Evolutionary conservation across 2,113 vertebrate species (phyloP), one percentile per base, ranked within the genome.

Genomic region (Sinocyclocheilus anophthalmus): DNA sequence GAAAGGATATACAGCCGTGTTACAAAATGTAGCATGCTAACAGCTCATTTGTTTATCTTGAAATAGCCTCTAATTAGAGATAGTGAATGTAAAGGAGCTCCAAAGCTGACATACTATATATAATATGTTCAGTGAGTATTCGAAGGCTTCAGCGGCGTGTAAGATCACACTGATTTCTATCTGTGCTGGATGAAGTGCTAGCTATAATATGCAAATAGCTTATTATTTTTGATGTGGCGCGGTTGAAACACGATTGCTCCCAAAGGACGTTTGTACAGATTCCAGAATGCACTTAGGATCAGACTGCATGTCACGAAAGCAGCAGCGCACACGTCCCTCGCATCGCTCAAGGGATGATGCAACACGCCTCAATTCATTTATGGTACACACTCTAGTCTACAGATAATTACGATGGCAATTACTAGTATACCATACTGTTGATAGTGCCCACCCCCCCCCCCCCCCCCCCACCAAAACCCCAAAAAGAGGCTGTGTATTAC

Each of bases 201-300:
- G 50, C 45, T 67, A 18, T 24, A 30, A 26, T 67, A 80, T 59
- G 57, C 85, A 83, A 48, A 83, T 78, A 80, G 20, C 81, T 84
- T 84, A 73, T 88, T 63, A 77, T 76, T 83, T 77, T 87, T 67
- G 42, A 79, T 69, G 26, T 50, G 73, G 22, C 3, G 5, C 10
- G 22, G 13, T 26, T 65, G 45, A 22, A 86, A 50, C 70, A 37
- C n/a, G 55, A 53, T 76, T 82, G 26, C 45, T 83, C 79, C 80
- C 76, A 42, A 33, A 42, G 77, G 84, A 81, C 4, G 50, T 11
- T 26, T 26, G 33, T 70, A 22, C 22, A 80, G 77, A 69, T 26
- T 84, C 69, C 33, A 83, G 81, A 83, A 83, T 70, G 45, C 67
- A 53, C 81, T 83, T 48, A 83, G 50, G 65, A 65, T 33, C 63